Percentiles rank a stretch among this genome's conserved stretches.
These are phyloP conservation scores for Otis tarda DNA, from an alignment of 2,113 vertebrate genomes.

Conservation along the genomic window DNA sequence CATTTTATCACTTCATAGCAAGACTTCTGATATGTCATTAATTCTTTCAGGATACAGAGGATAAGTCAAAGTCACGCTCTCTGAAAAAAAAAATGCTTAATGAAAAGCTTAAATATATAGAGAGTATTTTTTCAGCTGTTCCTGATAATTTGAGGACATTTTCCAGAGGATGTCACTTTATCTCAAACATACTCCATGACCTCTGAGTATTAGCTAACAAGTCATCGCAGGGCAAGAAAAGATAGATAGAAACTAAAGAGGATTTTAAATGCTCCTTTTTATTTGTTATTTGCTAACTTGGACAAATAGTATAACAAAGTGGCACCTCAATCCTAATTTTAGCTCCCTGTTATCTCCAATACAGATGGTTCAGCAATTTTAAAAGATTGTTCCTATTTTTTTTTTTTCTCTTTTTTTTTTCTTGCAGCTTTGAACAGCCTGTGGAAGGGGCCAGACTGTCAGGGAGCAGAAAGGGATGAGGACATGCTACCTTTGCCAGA, in stretches of 20 bases:
- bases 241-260: neutral
- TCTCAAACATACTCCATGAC: neutral
- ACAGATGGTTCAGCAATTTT: neutral
- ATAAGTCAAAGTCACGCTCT: neutral
- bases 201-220: neutral
- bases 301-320: neutral
- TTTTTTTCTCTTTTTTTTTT: fast-evolving
- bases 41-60: neutral
- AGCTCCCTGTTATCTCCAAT: neutral
- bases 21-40: neutral
- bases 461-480: neutral
- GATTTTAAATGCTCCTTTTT: neutral
- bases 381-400: neutral
- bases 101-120: neutral
- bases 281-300: neutral
- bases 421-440: neutral
- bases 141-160: neutral
- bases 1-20: neutral
- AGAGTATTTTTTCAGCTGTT: neutral
- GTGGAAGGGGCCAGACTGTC: neutral
- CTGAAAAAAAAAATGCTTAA: neutral
- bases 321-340: neutral
- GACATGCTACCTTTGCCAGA: fast-evolving
- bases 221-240: neutral
- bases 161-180: neutral